These are phyloP conservation scores for Troilus luridus DNA, from an alignment of 2,888 invertebrate species.

Conservation along the genomic window DNA sequence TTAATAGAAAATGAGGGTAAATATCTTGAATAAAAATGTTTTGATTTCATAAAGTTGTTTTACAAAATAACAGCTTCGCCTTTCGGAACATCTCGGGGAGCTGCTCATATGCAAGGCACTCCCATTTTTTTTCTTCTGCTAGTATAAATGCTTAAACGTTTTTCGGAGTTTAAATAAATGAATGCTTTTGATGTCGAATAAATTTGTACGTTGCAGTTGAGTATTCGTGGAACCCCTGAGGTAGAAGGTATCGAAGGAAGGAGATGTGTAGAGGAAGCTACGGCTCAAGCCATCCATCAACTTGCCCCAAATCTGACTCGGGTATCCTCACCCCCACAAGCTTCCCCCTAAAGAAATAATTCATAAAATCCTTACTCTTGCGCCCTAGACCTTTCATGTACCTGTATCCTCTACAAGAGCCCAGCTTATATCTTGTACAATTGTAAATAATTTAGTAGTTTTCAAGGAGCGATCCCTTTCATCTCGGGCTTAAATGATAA, in stretches of 20 bases:
- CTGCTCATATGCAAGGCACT: no score
- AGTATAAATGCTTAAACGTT: no score
- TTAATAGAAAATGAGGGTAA: no score
- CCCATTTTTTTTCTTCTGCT: no score
- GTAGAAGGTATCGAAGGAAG: not conserved
- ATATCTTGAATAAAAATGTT: no score
- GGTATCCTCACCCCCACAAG: not conserved
- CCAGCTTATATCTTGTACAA: not conserved
- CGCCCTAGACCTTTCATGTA: not conserved
- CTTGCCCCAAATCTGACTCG: not conserved
- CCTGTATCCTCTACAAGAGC: not conserved
- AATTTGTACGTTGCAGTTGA: not conserved
- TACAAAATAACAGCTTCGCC: no score
- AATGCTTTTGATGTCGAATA: not conserved
- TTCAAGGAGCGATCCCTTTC: not conserved
- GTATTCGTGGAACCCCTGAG: not conserved
- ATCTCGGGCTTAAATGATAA: not conserved
- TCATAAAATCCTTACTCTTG: slow-evolving; percentile 25
- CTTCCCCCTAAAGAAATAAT: not conserved
- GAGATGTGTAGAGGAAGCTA: not conserved
- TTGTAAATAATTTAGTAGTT: not conserved
- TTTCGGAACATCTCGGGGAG: no score
- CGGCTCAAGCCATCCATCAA: not conserved
- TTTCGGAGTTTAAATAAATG: no score
- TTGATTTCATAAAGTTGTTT: no score